Base-by-base conservation (phyloP, 2,888 invertebrate species). In the Thymelicus sylvestris region DNA sequence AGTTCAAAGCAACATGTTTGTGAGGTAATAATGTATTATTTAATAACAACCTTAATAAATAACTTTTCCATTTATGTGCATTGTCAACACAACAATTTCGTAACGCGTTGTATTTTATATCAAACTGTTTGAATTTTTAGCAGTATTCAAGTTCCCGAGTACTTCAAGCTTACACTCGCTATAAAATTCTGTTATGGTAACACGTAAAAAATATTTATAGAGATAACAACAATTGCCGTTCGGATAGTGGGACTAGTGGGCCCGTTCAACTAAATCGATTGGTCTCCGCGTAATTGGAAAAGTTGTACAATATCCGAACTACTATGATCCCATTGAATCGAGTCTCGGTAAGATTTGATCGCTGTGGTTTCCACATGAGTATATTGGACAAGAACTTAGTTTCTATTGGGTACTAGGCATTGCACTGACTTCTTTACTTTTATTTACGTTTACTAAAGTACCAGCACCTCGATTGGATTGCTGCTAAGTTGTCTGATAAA, bases 231-330 rank as follows among this genome's bases (percentile, higher is more conserved):
- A 52, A 15, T 19, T 55, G 55, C 24, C 24, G 24, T 24, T 55
- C 55, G 55, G 24, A 24, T 44, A 24, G 15, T 15, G 50, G n/a
- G 24, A 19, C 19, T 31, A 31, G 31, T 31, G 1, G 31, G 31
- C 24, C 3, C 12, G 24, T 55, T 55, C 10, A 12, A 24, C 2
- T 15, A 24, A 47, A 31, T 47, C 55, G 55, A 69, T 47, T 19
- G 47, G 19, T 67, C 63, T 63, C 50, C n/a, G 5, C 59, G 69
- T 64, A 63, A 69, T 69, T 69, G 69, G 64, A 69, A 69, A 69
- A 69, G 48, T 69, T 69, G 48, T 39, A 69, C 59, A 50, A 61
- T 67, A 67, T 61, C 66, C 67, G 13, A 60, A 48, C 67, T 59
- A 60, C 66, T 57, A 66, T 48, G 60, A 60, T 68, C 55, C 63